Evolutionary conservation across 2,113 vertebrate species (phyloP).

Genomic region (Gallinago paraguaiae): DNA sequence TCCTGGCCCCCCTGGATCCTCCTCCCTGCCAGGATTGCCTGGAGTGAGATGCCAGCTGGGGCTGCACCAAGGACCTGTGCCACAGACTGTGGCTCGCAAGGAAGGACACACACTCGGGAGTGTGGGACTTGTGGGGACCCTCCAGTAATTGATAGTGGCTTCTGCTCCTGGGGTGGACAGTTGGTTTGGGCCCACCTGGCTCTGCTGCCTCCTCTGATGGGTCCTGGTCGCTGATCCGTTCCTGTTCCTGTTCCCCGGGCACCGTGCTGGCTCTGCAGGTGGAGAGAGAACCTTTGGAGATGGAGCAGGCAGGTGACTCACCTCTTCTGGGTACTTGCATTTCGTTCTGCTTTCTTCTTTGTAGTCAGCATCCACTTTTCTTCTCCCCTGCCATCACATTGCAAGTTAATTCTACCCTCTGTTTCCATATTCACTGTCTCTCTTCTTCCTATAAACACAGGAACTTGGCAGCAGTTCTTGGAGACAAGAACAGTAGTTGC

Average conservation of each 20-base stretch:
- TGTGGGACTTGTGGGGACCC: background rate
- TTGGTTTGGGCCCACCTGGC: background rate
- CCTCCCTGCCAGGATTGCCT: fast-evolving
- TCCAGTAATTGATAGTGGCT: no score
- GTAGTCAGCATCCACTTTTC: background rate
- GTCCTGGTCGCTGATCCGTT: background rate
- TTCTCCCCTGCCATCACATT: background rate
- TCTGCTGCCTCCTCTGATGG: background rate
- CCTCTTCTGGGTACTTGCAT: background rate
- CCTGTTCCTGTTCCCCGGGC: background rate
- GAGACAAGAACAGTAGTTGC: background rate
- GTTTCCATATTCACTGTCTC: background rate
- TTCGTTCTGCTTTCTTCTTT: background rate
- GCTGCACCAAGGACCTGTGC: fast-evolving
- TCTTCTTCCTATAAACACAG: background rate
- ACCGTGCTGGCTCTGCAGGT: fast-evolving
- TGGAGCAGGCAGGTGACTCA: background rate
- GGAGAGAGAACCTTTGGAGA: background rate
- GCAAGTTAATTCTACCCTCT: background rate
- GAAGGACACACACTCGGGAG: fast-evolving
- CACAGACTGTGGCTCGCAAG: fast-evolving
- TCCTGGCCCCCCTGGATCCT: fast-evolving
- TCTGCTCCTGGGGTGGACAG: background rate
- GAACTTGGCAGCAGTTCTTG: background rate
- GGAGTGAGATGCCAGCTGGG: background rate